A percentile compares a stretch with the other conserved stretches of the same genome.
phyloP scores from a whole-genome alignment of 2,888 invertebrate species.

The Byasa hedistus region DNA sequence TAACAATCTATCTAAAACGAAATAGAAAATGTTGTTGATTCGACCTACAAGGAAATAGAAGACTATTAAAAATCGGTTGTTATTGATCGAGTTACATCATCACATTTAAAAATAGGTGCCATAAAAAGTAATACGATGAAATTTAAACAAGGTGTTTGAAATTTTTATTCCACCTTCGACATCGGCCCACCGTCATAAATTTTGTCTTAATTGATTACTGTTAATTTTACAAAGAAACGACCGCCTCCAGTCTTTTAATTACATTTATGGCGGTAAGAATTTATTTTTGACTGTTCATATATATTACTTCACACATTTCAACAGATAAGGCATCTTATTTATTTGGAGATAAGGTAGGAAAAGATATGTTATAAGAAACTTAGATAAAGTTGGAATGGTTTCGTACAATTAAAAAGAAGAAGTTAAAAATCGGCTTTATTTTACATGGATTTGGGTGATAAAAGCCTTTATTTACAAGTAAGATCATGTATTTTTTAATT shows the following conservation, averaged over 20 bases:
- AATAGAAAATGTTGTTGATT: neutral
- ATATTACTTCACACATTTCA: slow-evolving; percentile 19
- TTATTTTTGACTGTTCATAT: slow-evolving; percentile 38
- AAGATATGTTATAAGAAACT: slow-evolving; percentile 1
- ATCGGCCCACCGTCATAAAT: slow-evolving; percentile 52
- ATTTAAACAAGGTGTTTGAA: slow-evolving; percentile 57
- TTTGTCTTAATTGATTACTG: slow-evolving; percentile 67
- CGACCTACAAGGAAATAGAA: neutral
- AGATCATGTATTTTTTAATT: no score
- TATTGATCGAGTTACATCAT: neutral
- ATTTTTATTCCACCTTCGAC: slow-evolving; percentile 48
- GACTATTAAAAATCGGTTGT: neutral
- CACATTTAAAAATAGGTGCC: slow-evolving; percentile 8
- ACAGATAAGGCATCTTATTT: slow-evolving; percentile 17
- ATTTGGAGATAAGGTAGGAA: slow-evolving; percentile 13
- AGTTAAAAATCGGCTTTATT: neutral
- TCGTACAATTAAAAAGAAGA: neutral
- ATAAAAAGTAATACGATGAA: slow-evolving; percentile 37
- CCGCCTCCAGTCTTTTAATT: slow-evolving; percentile 65
- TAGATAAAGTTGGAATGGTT: neutral
- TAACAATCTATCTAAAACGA: neutral
- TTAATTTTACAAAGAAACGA: slow-evolving; percentile 61
- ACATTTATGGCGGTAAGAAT: slow-evolving; percentile 62
- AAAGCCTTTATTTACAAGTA: no score
- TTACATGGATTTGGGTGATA: no score